These are phyloP conservation scores for Diaphora mendica DNA, from an alignment of 2,888 invertebrate genomes.

Conservation along the genomic window DNA sequence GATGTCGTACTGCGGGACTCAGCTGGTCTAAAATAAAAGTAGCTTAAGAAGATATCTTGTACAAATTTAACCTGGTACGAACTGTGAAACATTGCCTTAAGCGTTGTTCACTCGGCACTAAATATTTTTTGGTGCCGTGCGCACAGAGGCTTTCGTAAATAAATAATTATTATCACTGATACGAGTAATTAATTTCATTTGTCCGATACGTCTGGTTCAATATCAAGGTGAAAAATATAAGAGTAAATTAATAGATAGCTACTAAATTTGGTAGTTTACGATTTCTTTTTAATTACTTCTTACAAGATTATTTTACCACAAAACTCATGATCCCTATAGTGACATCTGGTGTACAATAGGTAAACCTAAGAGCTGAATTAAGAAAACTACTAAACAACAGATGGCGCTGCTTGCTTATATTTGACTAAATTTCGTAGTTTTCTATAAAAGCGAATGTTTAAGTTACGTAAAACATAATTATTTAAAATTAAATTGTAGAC, in stretches of 20 bases:
- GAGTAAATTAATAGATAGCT: conserved; percentile 29
- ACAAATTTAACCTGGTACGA: background rate
- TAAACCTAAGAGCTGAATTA: conserved; percentile 1
- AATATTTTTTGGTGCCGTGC: conserved; percentile 54
- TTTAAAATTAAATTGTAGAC: too few relatives aligned
- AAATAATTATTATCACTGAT: conserved; percentile 50
- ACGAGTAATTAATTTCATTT: conserved; percentile 33
- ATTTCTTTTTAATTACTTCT: background rate
- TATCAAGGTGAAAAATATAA: conserved; percentile 20
- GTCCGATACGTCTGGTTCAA: conserved; percentile 27
- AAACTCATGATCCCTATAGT: conserved; percentile 26
- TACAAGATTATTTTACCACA: background rate
- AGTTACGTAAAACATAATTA: too few relatives aligned
- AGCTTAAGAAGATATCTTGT: too few relatives aligned
- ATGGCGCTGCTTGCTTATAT: conserved; percentile 53
- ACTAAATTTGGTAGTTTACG: background rate
- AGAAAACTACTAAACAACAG: conserved; percentile 53
- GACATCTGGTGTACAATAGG: conserved; percentile 65
- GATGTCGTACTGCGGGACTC: too few relatives aligned
- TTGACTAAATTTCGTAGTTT: background rate
- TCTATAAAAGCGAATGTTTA: too few relatives aligned
- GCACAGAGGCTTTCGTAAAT: conserved; percentile 58
- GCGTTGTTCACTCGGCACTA: conserved; percentile 72
- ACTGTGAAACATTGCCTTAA: conserved; percentile 67
- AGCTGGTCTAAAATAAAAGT: too few relatives aligned